Evolutionary conservation across 2,888 invertebrate genomes (phyloP).

Genomic region (Hypomecis atomaria): DNA sequence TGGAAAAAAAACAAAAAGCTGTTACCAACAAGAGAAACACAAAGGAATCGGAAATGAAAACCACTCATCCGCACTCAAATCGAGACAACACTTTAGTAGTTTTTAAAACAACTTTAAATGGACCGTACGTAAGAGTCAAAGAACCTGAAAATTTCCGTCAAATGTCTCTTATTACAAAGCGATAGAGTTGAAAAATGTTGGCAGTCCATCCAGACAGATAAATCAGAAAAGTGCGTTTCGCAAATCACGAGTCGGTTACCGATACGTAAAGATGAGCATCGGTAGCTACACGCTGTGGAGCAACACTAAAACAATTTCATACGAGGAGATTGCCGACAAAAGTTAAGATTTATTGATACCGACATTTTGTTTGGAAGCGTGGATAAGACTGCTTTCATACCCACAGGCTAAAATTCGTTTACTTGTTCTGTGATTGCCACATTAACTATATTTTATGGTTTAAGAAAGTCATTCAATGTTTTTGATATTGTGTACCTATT

Average conservation of each 20-base stretch:
- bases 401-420: neutral
- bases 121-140: slow-evolving; percentile 22
- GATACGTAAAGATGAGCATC: slow-evolving; percentile 65
- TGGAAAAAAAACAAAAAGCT: slow-evolving; percentile 23
- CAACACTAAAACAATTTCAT: slow-evolving; percentile 72
- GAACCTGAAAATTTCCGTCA: neutral
- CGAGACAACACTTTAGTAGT: slow-evolving; percentile 38
- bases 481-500: too few species aligned
- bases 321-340: slow-evolving; percentile 69
- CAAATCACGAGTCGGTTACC: slow-evolving; percentile 63
- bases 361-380: slow-evolving; percentile 42
- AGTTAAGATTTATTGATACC: slow-evolving; percentile 75
- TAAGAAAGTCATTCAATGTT: too few species aligned
- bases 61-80: slow-evolving; percentile 39
- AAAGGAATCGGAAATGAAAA: slow-evolving; percentile 39
- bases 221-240: slow-evolving; percentile 70
- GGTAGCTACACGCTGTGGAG: slow-evolving; percentile 61
- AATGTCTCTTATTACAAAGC: slow-evolving; percentile 18
- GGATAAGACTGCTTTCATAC: slow-evolving; percentile 18
- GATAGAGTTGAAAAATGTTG: slow-evolving; percentile 27
- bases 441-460: too few species aligned
- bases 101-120: slow-evolving; percentile 33
- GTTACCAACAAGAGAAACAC: slow-evolving; percentile 38
- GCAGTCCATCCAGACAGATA: slow-evolving; percentile 63
- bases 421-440: too few species aligned